Evolutionary conservation across 2,113 vertebrate genomes (phyloP).

Genomic region (Ochotona princeps): DNA sequence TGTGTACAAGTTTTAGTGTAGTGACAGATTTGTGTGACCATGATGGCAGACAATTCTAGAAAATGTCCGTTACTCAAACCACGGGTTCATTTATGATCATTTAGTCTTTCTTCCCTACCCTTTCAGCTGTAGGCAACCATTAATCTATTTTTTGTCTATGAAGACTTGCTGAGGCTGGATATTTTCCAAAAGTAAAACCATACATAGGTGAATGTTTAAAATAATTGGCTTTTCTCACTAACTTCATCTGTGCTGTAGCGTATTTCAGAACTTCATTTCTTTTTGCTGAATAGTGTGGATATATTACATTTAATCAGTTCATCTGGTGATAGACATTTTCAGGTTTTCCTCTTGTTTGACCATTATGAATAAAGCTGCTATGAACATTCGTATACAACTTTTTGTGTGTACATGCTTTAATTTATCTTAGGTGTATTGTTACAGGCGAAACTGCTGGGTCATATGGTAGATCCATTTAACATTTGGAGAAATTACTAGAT

Average conservation of each 20-base stretch:
- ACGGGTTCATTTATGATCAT: neutral
- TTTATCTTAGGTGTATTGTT: neutral
- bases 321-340: neutral
- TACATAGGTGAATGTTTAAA: neutral
- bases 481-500: neutral
- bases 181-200: neutral
- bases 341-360: neutral
- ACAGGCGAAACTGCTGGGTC: neutral
- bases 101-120: neutral
- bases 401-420: slow-evolving; percentile 37
- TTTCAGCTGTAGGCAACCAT: neutral
- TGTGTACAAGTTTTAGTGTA: neutral
- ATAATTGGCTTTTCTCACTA: neutral
- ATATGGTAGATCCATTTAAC: neutral
- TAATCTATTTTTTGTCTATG: neutral
- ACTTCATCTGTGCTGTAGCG: neutral
- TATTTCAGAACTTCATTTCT: neutral
- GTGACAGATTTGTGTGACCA: neutral
- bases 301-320: neutral
- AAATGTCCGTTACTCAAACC: neutral
- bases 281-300: neutral
- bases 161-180: neutral
- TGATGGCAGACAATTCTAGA: neutral
- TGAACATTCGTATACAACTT: neutral
- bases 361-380: neutral